phyloP scores from a whole-genome alignment of 2,113 vertebrate species.

The Scartelaos histophorus region DNA sequence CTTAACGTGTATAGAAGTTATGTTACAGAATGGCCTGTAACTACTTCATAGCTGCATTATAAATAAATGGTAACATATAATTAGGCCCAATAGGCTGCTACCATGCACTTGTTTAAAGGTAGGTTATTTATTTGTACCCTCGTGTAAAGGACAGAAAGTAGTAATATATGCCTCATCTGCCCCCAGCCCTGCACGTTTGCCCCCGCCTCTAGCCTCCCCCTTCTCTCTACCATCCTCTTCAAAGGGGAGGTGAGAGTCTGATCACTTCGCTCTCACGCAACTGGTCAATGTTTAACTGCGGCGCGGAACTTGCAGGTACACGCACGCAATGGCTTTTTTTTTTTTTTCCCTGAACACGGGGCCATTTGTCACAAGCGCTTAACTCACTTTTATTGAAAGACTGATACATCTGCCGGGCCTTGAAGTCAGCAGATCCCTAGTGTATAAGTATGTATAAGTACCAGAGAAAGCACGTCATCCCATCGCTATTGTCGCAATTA shows the following conservation, averaged over 20 bases:
- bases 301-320: constrained; percentile 61
- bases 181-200: constrained; percentile 31
- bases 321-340: constrained; percentile 65
- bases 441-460: background rate
- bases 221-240: constrained; percentile 59
- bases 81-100: no score
- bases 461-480: background rate
- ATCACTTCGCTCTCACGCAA: constrained; percentile 78
- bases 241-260: constrained; percentile 62
- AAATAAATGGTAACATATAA: no score
- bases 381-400: constrained; percentile 1
- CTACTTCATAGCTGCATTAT: no score
- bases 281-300: constrained; percentile 79
- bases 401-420: background rate
- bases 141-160: background rate
- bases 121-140: no score
- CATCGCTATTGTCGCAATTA: background rate
- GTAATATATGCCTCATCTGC: constrained; percentile 36
- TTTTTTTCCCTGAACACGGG: constrained; percentile 37
- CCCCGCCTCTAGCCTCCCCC: constrained; percentile 10
- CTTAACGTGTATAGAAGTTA: no score
- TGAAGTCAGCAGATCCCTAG: background rate
- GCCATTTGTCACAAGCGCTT: constrained; percentile 31
- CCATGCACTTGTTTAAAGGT: no score
- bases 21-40: no score